A percentile compares a stretch with the other conserved stretches of the same genome.
These are phyloP conservation scores for Leptodactylus fallax DNA, from an alignment of 2,797 vertebrate genomes.

Conservation along the genomic window DNA sequence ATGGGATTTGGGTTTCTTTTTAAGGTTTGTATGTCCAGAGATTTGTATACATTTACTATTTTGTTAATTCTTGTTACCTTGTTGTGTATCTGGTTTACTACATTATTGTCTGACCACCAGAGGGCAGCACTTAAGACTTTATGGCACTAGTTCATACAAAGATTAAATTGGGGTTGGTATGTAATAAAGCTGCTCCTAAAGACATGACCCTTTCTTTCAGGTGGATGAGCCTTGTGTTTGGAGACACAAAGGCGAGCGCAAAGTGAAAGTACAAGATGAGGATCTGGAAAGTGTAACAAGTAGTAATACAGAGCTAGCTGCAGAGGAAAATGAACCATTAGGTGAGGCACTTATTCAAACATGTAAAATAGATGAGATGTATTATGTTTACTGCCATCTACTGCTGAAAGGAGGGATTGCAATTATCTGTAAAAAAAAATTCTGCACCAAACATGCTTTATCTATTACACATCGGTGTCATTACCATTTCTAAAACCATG, in stretches of 20 bases:
- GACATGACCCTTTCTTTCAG: constrained; percentile 69
- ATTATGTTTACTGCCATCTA: neutral
- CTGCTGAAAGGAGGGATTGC: neutral
- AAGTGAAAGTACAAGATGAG: constrained; percentile 89
- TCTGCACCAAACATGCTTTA: neutral
- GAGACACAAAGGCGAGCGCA: constrained; percentile 91
- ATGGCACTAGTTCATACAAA: too few species aligned
- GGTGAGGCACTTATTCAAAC: constrained; percentile 72
- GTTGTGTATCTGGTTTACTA: neutral
- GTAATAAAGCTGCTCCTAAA: too few species aligned
- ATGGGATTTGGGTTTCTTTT: constrained; percentile 99
- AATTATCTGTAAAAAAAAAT: neutral
- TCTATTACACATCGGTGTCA: neutral
- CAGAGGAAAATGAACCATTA: constrained; percentile 86
- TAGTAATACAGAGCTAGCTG: constrained; percentile 80
- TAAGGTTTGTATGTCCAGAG: constrained; percentile 80
- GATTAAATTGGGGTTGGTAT: too few species aligned
- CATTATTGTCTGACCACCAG: neutral
- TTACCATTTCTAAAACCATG: neutral
- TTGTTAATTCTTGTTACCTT: too few species aligned
- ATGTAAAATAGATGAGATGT: too few species aligned
- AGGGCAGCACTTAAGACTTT: neutral
- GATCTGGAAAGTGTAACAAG: constrained; percentile 84
- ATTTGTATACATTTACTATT: neutral
- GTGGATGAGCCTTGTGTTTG: constrained; percentile 92